Evolutionary conservation across 2,113 vertebrate species (phyloP).

Genomic region (Nanorana parkeri): DNA sequence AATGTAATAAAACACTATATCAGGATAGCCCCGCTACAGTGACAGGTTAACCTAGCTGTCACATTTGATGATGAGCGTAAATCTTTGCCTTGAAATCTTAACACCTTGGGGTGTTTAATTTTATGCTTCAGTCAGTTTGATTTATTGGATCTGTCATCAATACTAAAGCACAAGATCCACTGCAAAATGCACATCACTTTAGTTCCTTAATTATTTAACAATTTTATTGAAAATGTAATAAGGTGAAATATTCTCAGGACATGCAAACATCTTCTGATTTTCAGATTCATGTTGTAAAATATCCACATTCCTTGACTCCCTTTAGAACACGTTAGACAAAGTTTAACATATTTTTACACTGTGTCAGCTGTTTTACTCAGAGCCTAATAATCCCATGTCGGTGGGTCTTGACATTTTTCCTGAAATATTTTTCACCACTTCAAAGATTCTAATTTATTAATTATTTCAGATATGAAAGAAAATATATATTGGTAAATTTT

Average conservation of each 20-base stretch:
- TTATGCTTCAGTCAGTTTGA: constrained; percentile 29
- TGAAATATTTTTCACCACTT: not conserved
- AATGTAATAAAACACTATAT: constrained; percentile 1
- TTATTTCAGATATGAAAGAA: no score
- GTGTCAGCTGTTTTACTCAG: constrained; percentile 12
- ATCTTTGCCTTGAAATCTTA: constrained; percentile 22
- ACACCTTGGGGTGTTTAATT: constrained; percentile 16
- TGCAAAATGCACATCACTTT: not conserved
- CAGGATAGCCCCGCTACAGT: not conserved
- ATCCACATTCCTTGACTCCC: not conserved
- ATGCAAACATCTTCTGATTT: not conserved
- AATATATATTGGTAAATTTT: no score
- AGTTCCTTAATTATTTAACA: constrained; percentile 17
- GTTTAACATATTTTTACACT: constrained; percentile 16
- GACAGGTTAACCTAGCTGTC: constrained; percentile 27
- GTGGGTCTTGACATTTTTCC: constrained; percentile 20
- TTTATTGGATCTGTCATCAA: constrained; percentile 28
- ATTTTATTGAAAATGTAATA: constrained; percentile 23
- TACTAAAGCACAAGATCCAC: not conserved
- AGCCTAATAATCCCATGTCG: not conserved
- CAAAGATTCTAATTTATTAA: no score
- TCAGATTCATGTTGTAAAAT: not conserved
- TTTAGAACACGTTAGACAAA: constrained; percentile 2
- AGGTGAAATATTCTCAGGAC: not conserved
- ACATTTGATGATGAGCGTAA: not conserved